A percentile compares a stretch with the other conserved stretches of the same genome.
phyloP scores from a whole-genome alignment of 2,797 vertebrate genomes.

The Phoebastria nigripes region DNA sequence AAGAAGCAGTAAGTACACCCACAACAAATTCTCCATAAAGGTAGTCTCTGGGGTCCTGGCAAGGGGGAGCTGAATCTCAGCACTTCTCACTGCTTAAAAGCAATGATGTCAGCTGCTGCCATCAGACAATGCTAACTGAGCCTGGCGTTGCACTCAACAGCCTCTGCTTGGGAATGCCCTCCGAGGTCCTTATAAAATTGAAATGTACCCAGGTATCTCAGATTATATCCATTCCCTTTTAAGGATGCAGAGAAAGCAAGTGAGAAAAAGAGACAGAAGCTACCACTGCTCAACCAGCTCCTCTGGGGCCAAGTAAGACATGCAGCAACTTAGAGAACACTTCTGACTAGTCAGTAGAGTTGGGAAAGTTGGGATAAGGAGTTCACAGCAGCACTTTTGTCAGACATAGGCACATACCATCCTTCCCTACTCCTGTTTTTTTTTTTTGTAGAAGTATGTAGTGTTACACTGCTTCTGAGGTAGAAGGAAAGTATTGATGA shows the following conservation, averaged over 20 bases:
- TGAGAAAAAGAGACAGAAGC: neutral
- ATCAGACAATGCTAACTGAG: neutral
- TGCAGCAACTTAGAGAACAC: neutral
- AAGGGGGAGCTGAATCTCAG: neutral
- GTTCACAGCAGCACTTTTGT: neutral
- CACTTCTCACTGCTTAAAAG: neutral
- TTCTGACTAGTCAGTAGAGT: neutral
- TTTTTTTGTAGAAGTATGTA: neutral
- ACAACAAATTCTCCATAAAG: neutral
- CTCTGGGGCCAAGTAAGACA: neutral
- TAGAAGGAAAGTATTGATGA: neutral
- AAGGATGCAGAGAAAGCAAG: neutral
- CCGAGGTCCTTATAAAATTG: neutral
- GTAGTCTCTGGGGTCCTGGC: neutral
- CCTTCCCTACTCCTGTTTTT: neutral
- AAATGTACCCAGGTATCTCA: neutral
- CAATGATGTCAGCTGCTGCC: neutral
- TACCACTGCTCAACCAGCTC: neutral
- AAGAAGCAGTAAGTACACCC: neutral
- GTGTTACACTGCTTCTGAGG: neutral
- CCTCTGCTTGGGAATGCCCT: neutral
- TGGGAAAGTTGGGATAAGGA: neutral
- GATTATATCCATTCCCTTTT: neutral
- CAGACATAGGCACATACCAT: neutral
- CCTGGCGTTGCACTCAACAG: neutral